Evolutionary conservation across 2,113 vertebrate genomes (phyloP), one percentile per base, ranked within the genome.

Genomic region (Prunella fulvescens): DNA sequence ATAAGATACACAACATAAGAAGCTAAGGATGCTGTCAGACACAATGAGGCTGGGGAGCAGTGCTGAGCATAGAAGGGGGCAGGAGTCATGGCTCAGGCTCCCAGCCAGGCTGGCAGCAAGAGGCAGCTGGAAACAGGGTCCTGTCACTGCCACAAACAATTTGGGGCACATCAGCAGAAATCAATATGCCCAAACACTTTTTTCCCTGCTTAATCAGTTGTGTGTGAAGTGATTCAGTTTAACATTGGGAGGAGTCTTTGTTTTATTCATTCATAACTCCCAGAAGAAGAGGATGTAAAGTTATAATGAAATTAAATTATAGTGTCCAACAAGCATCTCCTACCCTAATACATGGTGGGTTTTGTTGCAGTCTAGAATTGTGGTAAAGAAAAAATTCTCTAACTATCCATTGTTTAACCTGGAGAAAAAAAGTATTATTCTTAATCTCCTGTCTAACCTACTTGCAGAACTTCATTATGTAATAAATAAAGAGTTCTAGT

Each of bases 111-210:
- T 62, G 69, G 23, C 26, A 39, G 53, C 0, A 0, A 0, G 4
- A n/a, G 31, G 37, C 77, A 58, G 35, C 47, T 40, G 79, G 19
- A 39, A 33, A 22, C 0, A 7, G 29, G 40, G 17, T 37, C 37
- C 29, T 3, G 1, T 66, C 78, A 26, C 48, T 48, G 28, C 22
- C 4, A 3, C 0, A 0, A 44, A 18, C 2, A 8, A 4, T 54
- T 62, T 2, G 4, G 18, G 31, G 16, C 29, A 35, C 53, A 31
- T 50, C 47, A 84, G 60, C 64, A 87, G 69, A 79, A 90, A 87
- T 22, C 1, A 7, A 7, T 28, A 24, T 2, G 1, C 18, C 44
- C 56, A 72, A 44, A 77, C 5, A 35, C 1, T 14, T 45, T 26
- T 11, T 3, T 6, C 31, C 7, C 45, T 25, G 15, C 25, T 78